Evolutionary conservation across 1,140 invertebrate species (phyloP).

Genomic region (Trachymyrmex cornetzi): DNA sequence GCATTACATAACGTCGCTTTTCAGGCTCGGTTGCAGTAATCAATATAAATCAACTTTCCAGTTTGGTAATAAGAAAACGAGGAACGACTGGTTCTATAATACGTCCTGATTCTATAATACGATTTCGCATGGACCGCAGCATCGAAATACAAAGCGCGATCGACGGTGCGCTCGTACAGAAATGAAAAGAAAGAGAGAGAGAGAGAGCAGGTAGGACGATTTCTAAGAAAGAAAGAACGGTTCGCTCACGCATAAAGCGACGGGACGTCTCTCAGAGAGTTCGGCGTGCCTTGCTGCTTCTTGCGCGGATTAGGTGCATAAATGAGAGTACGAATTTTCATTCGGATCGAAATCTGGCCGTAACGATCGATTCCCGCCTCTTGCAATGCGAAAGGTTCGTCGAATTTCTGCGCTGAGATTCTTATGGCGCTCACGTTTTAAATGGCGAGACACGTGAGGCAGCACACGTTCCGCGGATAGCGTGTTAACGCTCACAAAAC

Average conservation of each 20-base stretch:
- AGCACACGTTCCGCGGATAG: constrained; percentile 29
- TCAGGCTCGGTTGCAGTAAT: background rate
- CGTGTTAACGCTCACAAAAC: constrained; percentile 51
- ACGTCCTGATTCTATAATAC: background rate
- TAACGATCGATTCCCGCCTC: constrained; percentile 5
- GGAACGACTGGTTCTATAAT: background rate
- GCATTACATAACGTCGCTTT: constrained; percentile 6
- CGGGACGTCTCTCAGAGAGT: background rate
- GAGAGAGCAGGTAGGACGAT: constrained; percentile 14
- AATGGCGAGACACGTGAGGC: constrained; percentile 53
- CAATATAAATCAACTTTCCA: constrained; percentile 37
- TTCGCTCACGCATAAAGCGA: background rate
- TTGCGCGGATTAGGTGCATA: constrained; percentile 47
- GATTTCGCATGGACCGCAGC: background rate
- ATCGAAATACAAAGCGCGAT: constrained; percentile 31
- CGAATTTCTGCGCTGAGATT: constrained; percentile 36
- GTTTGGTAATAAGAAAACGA: background rate
- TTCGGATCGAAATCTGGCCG: background rate
- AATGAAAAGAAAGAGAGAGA: background rate
- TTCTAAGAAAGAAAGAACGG: constrained; percentile 31
- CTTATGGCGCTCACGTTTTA: constrained; percentile 68
- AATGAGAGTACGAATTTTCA: background rate
- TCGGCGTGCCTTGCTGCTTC: constrained; percentile 18
- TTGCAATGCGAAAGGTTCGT: background rate
- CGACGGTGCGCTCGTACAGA: background rate